Conservation (phyloP, 2,888 invertebrate species). For the Marronus borbonicus region DNA sequence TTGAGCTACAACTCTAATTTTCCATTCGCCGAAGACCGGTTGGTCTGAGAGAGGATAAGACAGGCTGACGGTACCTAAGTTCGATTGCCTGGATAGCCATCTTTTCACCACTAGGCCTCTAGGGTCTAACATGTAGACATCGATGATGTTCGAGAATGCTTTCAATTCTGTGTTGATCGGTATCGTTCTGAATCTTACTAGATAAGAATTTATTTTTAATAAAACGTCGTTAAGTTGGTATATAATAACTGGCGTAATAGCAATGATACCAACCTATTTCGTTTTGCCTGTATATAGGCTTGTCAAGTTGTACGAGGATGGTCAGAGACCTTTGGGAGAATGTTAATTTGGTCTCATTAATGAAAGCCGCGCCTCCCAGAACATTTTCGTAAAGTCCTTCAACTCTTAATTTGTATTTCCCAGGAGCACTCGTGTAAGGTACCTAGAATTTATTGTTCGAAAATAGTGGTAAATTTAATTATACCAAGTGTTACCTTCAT, state of each 20-base stretch:
- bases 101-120: conserved; percentile 89
- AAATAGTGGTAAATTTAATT: background rate
- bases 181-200: conserved; percentile 90
- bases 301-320: conserved; percentile 95
- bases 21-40: conserved; percentile 94
- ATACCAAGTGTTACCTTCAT: conserved; percentile 78
- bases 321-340: conserved; percentile 95
- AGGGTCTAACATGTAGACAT: conserved; percentile 94
- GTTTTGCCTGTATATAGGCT: conserved; percentile 95
- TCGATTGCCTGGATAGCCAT: conserved; percentile 95
- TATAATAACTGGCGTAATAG: too few relatives aligned
- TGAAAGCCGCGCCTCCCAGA: conserved; percentile 89
- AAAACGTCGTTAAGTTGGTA: background rate
- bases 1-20: conserved; percentile 89
- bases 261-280: conserved; percentile 75
- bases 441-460: conserved; percentile 71
- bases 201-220: conserved; percentile 59
- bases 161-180: conserved; percentile 94
- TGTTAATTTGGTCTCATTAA: conserved; percentile 87
- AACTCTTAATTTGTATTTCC: conserved; percentile 82
- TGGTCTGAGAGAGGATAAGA: conserved; percentile 93
- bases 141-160: conserved; percentile 91
- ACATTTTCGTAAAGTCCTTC: conserved; percentile 79
- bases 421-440: conserved; percentile 87
- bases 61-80: conserved; percentile 93